phyloP scores from a whole-genome alignment of 2,888 invertebrate genomes.

The Prionchulus punctatus region DNA sequence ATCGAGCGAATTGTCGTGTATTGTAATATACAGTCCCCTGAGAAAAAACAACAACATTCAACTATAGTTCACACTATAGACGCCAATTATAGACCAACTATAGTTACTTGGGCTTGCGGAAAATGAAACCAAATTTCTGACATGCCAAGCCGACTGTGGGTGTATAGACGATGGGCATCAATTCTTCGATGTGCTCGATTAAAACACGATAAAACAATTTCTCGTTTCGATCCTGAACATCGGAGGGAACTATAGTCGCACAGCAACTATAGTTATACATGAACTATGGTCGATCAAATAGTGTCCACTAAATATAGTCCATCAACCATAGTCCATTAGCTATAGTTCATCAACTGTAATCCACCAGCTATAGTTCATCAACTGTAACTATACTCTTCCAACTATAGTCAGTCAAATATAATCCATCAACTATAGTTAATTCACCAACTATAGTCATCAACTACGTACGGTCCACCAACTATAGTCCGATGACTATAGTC shows the following conservation, averaged over 20 bases:
- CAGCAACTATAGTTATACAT: constrained; percentile 9
- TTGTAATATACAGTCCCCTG: constrained; percentile 78
- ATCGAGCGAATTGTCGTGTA: constrained; percentile 64
- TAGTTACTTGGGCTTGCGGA: constrained; percentile 54
- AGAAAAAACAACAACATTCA: constrained; percentile 13
- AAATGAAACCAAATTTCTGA: constrained; percentile 79
- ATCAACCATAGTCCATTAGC: too few species aligned
- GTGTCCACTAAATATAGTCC: background rate
- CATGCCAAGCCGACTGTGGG: constrained; percentile 94
- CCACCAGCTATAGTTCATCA: too few species aligned
- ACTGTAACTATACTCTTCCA: too few species aligned
- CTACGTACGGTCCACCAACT: too few species aligned
- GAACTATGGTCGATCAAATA: background rate
- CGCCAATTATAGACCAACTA: constrained; percentile 4
- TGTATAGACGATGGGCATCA: constrained; percentile 98
- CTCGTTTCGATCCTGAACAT: constrained; percentile 86
- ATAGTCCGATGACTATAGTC: too few species aligned
- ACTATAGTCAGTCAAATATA: too few species aligned
- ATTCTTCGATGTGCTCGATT: constrained; percentile 63
- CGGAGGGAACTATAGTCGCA: background rate
- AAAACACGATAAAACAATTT: constrained; percentile 81
- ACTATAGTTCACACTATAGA: background rate
- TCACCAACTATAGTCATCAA: too few species aligned
- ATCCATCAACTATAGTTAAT: too few species aligned
- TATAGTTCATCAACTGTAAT: background rate